A percentile compares a stretch with the other conserved stretches of the same genome.
These are phyloP conservation scores for Paraplagusia blochii DNA, from an alignment of 2,113 vertebrate genomes.

Conservation along the genomic window DNA sequence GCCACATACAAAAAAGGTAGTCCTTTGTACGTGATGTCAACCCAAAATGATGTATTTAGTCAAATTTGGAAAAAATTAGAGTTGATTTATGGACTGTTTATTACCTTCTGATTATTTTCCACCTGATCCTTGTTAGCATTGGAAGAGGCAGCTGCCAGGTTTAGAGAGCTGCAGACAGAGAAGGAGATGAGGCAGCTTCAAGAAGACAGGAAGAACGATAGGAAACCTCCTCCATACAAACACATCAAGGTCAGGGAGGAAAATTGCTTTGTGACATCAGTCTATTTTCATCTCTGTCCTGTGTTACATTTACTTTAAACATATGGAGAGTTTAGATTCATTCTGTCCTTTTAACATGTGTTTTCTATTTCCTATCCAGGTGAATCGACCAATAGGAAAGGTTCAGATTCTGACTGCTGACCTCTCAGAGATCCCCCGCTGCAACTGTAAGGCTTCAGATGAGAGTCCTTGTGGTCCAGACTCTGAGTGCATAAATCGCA, in stretches of 20 bases:
- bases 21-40: no score
- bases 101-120: background rate
- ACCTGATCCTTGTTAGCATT: constrained; percentile 75
- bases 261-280: background rate
- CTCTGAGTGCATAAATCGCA: constrained; percentile 97
- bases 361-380: constrained; percentile 65
- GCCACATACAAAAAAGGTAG: constrained; percentile 94
- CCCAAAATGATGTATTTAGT: background rate
- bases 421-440: constrained; percentile 91
- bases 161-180: constrained; percentile 92
- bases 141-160: constrained; percentile 91
- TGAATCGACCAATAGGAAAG: constrained; percentile 93
- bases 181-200: constrained; percentile 94
- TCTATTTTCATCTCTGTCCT: background rate
- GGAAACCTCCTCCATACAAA: constrained; percentile 96
- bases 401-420: constrained; percentile 97
- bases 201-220: constrained; percentile 93
- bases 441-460: constrained; percentile 93
- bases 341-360: background rate
- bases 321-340: background rate
- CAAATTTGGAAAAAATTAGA: background rate
- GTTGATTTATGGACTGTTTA: fast-evolving
- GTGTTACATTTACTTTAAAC: background rate
- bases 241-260: constrained; percentile 78
- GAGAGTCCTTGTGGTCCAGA: constrained; percentile 94